Evolutionary conservation across 2,113 vertebrate genomes (phyloP), one percentile per base, ranked within the genome.

Genomic region (Dunckerocampus dactyliophorus): DNA sequence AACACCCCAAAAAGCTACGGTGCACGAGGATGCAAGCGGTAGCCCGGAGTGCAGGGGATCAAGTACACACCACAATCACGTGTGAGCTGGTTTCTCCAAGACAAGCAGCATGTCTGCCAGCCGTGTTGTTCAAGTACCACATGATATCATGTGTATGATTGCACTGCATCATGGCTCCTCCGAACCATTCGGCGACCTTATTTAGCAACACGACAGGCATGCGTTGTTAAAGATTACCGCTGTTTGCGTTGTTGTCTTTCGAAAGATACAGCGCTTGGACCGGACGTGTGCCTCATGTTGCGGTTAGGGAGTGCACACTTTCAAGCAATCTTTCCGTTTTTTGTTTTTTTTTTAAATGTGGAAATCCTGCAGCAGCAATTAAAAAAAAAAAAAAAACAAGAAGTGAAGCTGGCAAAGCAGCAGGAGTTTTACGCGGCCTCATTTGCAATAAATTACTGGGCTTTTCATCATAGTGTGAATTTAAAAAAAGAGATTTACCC

Each of bases 51-150:
- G 71, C 14, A 56, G 52, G 51, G 51, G 62, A 74, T 83, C 78
- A 82, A 63, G 13, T 59, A 62, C 46, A 71, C 22, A 47, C 62
- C 46, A 59, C 37, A 62, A 59, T 45, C 65, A 66, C 72, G 67
- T 60, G 59, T 76, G 77, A 80, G 74, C 72, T 80, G 68, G 48
- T 77, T 87, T 79, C 69, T 47, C 51, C 45, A 24, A 43, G 39
- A 43, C 14, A 42, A 42, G 31, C 2, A 42, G 5, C 39, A 42
- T 28, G 24, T 28, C 24, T 19, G 42, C 62, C 71, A 22, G 75
- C 57, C 62, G 45, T 65, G 22, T 59, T 50, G 47, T 63, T 42
- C 74, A 34, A 34, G 31, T 34, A 34, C 69, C 50, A 8, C 15
- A 52, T 48, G 3, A 34, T 34, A 34, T 34, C 31, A 34, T 7